Conservation (phyloP, 2,888 invertebrate genomes). For the Acronicta leporina region DNA sequence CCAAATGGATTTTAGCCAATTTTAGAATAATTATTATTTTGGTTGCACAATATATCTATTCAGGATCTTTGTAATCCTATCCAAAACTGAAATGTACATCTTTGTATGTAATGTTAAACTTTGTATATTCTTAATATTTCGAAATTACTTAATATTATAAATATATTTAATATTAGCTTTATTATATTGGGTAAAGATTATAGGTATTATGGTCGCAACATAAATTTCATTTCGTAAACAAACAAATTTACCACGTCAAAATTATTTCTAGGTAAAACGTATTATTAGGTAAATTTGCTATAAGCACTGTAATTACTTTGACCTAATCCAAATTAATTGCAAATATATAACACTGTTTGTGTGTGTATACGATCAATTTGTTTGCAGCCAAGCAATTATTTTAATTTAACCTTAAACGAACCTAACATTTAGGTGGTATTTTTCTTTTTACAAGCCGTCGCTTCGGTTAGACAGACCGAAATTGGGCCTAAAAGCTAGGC, state of each 20-base stretch:
- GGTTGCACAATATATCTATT: not conserved
- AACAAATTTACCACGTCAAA: not conserved
- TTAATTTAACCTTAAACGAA: slow-evolving; percentile 49
- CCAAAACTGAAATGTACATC: too few species aligned
- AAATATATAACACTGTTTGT: slow-evolving; percentile 32
- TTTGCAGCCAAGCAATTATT: slow-evolving; percentile 53
- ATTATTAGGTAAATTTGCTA: slow-evolving; percentile 27
- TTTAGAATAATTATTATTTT: not conserved
- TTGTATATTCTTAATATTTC: too few species aligned
- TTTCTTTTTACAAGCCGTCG: slow-evolving; percentile 49
- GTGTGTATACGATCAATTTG: slow-evolving; percentile 54
- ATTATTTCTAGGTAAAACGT: not conserved
- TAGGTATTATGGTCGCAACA: not conserved
- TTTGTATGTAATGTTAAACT: too few species aligned
- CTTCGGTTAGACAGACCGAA: slow-evolving; percentile 32
- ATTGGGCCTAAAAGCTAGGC: slow-evolving; percentile 67
- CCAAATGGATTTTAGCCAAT: slow-evolving; percentile 31
- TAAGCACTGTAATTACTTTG: slow-evolving; percentile 46
- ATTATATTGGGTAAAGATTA: too few species aligned
- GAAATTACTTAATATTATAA: too few species aligned
- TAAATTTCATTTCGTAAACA: not conserved
- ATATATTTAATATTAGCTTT: too few species aligned
- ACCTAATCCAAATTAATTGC: slow-evolving; percentile 52
- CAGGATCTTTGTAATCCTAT: not conserved
- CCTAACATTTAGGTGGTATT: not conserved